Base-by-base conservation (phyloP, 2,113 vertebrate species). In the Rynchops niger region DNA sequence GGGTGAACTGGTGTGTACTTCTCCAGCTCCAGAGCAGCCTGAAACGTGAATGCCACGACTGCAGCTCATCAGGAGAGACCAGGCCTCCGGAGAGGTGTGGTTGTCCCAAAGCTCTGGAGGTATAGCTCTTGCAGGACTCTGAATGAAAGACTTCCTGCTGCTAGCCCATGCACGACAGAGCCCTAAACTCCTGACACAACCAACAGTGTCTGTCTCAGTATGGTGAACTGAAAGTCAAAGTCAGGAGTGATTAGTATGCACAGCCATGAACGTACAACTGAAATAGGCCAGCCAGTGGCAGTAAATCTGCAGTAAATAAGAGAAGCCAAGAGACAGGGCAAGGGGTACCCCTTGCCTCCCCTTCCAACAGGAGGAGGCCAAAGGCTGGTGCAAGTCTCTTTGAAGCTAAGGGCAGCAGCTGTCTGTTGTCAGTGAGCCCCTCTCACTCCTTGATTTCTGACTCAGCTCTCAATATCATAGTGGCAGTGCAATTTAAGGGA, bases 101-200 rank as follows among this genome's bases (percentile, higher is more conserved):
- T 20, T 58, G 49, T 29, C 38, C 15, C 34, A 45, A 9, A 79
- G 56, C 30, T 74, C 67, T 32, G 42, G 27, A 62, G 36, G 6
- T 45, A 34, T 8, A 50, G 19, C 14, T 45, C 49, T 56, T 38
- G n/a, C 23, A 9, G 6, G 23, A 16, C 18, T n/a, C 26, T 29
- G 58, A 66, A 49, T 21, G 36, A 69, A 70, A n/a, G 49, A 34
- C 34, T 83, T 65, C 40, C 47, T 81, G 22, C 52, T 67, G n/a
- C 15, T 32, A 15, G 4, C 11, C 7, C 30, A 45, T 32, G 34
- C 34, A 11, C 2, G 4, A 58, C 19, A 40, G 52, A 84, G 38
- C 49, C 71, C 47, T 32, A 76, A 23, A 55, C 0, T 0, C 56
- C 88, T 1, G 0, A n/a, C 47, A 30, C 62, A 45, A 74, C 52